These are phyloP conservation scores for Leptarthrus brevirostris DNA, from an alignment of 2,888 invertebrate genomes.

Conservation along the genomic window DNA sequence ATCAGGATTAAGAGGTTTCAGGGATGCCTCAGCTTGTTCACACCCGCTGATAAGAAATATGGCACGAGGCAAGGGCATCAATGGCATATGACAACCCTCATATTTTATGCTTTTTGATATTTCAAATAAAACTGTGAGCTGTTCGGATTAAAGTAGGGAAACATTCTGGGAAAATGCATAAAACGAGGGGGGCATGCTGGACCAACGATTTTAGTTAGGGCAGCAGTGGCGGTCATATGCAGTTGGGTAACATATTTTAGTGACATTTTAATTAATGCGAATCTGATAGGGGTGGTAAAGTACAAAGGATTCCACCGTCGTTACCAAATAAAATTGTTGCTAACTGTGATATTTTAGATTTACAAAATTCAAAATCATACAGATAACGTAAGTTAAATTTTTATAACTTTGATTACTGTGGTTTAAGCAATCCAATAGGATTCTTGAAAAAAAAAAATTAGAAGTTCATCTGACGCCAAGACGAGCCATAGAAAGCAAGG, in stretches of 20 bases:
- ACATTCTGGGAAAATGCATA: background rate
- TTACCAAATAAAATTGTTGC: background rate
- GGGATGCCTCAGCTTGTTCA: slow-evolving; percentile 21
- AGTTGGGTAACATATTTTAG: slow-evolving; percentile 48
- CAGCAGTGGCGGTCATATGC: slow-evolving; percentile 25
- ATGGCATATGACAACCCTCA: slow-evolving; percentile 54
- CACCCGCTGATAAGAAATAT: slow-evolving; percentile 40
- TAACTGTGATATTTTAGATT: no score
- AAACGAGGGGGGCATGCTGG: background rate
- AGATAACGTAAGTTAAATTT: no score
- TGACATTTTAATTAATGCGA: slow-evolving; percentile 54
- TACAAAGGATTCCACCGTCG: background rate
- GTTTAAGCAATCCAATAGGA: no score
- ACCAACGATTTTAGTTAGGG: slow-evolving; percentile 5
- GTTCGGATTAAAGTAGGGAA: slow-evolving; percentile 42
- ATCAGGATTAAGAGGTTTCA: slow-evolving; percentile 37
- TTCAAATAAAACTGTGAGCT: slow-evolving; percentile 50
- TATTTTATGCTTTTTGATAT: slow-evolving; percentile 53
- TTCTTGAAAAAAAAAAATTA: no score
- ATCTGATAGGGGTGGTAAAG: slow-evolving; percentile 12
- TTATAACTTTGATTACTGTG: no score
- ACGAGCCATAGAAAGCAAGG: no score
- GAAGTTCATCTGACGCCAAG: no score
- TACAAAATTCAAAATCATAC: no score
- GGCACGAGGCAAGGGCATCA: slow-evolving; percentile 50